Conservation (phyloP, 1,140 invertebrate species). For the Leucophenga varia region DNA sequence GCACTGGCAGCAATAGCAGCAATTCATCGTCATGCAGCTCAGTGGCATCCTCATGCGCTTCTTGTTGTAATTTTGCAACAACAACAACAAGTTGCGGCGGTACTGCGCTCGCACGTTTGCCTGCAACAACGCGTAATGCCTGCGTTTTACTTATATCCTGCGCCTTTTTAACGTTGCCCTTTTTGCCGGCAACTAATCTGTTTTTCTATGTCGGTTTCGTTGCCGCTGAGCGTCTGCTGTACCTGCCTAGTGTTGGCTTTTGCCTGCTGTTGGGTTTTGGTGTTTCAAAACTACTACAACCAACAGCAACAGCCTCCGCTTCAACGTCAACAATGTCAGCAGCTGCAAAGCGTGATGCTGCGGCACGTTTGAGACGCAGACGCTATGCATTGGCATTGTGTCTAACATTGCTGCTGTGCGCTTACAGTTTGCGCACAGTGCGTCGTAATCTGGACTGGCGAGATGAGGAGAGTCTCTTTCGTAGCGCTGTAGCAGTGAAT, state of each 20-base stretch:
- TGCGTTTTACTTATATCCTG: slow-evolving; percentile 62
- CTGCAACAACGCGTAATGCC: slow-evolving; percentile 25
- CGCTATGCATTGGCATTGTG: slow-evolving; percentile 58
- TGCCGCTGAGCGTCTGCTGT: slow-evolving; percentile 92
- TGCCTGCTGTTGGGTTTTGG: slow-evolving; percentile 84
- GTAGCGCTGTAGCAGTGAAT: slow-evolving; percentile 87
- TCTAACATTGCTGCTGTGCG: slow-evolving; percentile 64
- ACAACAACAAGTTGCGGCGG: background rate
- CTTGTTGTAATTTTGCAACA: slow-evolving; percentile 3
- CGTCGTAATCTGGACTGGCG: slow-evolving; percentile 86
- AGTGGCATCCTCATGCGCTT: slow-evolving; percentile 7
- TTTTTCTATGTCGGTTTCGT: slow-evolving; percentile 98
- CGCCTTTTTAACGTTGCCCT: slow-evolving; percentile 82
- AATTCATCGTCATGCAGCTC: slow-evolving; percentile 18
- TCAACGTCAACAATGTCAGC: too few relatives aligned
- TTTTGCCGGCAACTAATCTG: slow-evolving; percentile 90
- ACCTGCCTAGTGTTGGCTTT: slow-evolving; percentile 93
- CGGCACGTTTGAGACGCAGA: slow-evolving; percentile 56
- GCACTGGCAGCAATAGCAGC: slow-evolving; percentile 11
- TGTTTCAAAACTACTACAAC: slow-evolving; percentile 60
- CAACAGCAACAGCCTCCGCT: too few relatives aligned
- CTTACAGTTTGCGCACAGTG: slow-evolving; percentile 76
- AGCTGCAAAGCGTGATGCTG: slow-evolving; percentile 12
- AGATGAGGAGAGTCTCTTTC: slow-evolving; percentile 90
- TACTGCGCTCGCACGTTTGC: slow-evolving; percentile 18